These are phyloP conservation scores for Phyllostomus hastatus DNA, from an alignment of 2,113 vertebrate species.

Conservation along the genomic window DNA sequence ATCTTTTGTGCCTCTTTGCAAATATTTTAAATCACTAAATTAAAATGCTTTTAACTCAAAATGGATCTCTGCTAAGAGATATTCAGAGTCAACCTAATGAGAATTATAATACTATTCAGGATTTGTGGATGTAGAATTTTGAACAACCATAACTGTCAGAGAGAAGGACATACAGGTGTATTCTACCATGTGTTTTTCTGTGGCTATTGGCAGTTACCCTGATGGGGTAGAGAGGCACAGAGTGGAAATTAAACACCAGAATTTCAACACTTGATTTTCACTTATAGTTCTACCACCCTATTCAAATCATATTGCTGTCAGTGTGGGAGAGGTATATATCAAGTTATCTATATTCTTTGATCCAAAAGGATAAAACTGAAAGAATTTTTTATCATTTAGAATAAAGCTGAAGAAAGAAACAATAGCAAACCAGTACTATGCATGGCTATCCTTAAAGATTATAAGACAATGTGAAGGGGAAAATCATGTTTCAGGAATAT, in stretches of 20 bases:
- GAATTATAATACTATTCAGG: not conserved
- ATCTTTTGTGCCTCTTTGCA: not conserved
- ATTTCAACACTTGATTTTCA: not conserved
- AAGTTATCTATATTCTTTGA: not conserved
- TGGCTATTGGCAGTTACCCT: not conserved
- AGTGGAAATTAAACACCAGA: not conserved
- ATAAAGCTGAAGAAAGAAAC: constrained; percentile 3
- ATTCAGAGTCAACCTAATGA: not conserved
- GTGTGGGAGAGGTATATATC: not conserved
- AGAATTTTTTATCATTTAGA: not conserved
- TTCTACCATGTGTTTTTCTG: not conserved
- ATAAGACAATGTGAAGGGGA: not conserved
- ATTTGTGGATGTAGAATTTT: not conserved
- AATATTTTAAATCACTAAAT: constrained; percentile 31
- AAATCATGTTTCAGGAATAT: not conserved
- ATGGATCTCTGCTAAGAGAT: not conserved
- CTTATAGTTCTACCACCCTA: not conserved
- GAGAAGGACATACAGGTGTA: not conserved
- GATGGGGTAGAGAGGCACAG: not conserved
- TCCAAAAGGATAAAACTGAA: not conserved
- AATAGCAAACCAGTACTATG: not conserved
- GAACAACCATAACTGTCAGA: not conserved
- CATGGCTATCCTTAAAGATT: not conserved
- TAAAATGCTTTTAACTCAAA: constrained; percentile 34
- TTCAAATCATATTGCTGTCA: not conserved